Conservation (phyloP, 1,140 invertebrate species). For the Drosophila ironensis region DNA sequence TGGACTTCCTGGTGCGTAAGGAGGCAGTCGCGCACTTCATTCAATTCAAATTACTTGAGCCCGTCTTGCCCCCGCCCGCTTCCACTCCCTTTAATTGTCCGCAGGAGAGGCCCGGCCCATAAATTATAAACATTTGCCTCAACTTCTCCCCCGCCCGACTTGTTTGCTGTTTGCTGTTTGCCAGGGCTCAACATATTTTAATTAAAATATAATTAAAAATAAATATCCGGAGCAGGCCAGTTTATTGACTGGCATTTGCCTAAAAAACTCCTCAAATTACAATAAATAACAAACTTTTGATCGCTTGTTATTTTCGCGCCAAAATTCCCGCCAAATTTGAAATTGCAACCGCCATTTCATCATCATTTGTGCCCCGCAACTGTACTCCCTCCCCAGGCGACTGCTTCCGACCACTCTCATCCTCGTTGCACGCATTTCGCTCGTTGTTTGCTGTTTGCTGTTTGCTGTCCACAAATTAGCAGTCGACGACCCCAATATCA, state of each 20-base stretch:
- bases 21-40: slow-evolving; percentile 64
- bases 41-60: slow-evolving; percentile 73
- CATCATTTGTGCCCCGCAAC: slow-evolving; percentile 47
- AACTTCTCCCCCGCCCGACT: slow-evolving; percentile 18
- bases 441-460: slow-evolving; percentile 11
- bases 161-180: slow-evolving; percentile 33
- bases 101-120: slow-evolving; percentile 25
- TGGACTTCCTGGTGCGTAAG: slow-evolving; percentile 77
- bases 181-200: slow-evolving; percentile 45
- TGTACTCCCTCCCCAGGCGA: slow-evolving; percentile 52
- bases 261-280: no score
- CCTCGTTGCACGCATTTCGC: slow-evolving; percentile 43
- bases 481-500: slow-evolving; percentile 79
- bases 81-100: slow-evolving; percentile 32
- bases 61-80: slow-evolving; percentile 13
- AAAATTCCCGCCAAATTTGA: neutral
- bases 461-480: slow-evolving; percentile 71
- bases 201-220: slow-evolving; percentile 62
- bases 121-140: slow-evolving; percentile 59
- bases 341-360: slow-evolving; percentile 18
- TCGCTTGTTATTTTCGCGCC: neutral
- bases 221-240: slow-evolving; percentile 23
- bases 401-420: slow-evolving; percentile 3
- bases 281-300: neutral
- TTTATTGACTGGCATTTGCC: neutral